phyloP scores from a whole-genome alignment of 2,113 vertebrate genomes.

The Lagopus leucura region DNA sequence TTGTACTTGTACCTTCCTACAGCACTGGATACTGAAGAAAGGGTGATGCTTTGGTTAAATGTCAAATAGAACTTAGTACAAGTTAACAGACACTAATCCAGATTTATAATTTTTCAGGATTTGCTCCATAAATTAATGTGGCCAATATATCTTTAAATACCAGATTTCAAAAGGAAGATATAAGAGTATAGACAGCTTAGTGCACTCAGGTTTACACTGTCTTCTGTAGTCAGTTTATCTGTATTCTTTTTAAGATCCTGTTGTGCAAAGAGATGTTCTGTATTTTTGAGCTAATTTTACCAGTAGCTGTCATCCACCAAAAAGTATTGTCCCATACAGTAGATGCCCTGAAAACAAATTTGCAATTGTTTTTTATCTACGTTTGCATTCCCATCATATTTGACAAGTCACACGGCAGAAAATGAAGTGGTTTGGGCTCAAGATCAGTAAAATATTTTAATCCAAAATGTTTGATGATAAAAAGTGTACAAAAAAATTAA shows the following conservation, averaged over 20 bases:
- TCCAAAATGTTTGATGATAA: background rate
- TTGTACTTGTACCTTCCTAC: slow-evolving; percentile 1
- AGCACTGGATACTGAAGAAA: slow-evolving; percentile 1
- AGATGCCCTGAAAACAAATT: background rate
- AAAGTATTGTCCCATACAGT: background rate
- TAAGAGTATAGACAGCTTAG: background rate
- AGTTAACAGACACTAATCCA: slow-evolving; percentile 57
- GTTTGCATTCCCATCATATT: background rate
- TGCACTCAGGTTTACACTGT: background rate
- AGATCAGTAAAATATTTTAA: background rate
- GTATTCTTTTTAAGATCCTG: background rate
- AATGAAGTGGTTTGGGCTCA: background rate
- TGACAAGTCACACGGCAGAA: background rate
- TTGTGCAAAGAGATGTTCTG: background rate
- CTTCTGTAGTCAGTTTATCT: background rate
- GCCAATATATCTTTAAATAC: background rate
- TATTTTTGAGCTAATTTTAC: background rate
- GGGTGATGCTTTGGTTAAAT: slow-evolving; percentile 21
- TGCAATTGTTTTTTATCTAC: background rate
- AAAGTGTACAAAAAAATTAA: background rate
- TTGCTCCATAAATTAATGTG: slow-evolving; percentile 27
- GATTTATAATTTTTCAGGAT: slow-evolving; percentile 47
- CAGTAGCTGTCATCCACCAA: background rate
- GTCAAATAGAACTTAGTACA: slow-evolving; percentile 51
- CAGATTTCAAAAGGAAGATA: background rate